Conservation (phyloP, 2,888 invertebrate species). For the Tineola bisselliella region DNA sequence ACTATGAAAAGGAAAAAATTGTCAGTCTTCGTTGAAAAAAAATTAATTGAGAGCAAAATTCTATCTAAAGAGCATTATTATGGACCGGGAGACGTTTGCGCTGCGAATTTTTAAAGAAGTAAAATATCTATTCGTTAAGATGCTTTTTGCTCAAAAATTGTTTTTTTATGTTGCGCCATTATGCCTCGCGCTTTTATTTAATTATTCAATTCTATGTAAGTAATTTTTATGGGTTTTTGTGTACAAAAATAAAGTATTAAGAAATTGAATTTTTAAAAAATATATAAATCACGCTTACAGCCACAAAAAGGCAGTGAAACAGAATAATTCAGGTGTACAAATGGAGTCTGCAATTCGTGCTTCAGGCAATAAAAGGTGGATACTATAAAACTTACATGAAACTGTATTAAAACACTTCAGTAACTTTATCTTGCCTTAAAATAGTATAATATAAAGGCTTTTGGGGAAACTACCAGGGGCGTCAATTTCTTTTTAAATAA, state of each 20-base stretch:
- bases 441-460: neutral
- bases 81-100: neutral
- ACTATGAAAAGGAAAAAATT: neutral
- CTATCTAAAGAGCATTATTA: neutral
- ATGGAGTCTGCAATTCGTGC: slow-evolving; percentile 5
- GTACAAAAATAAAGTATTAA: neutral
- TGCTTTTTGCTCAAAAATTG: neutral
- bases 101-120: neutral
- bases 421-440: neutral
- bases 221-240: too few relatives aligned
- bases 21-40: neutral
- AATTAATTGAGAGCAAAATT: neutral
- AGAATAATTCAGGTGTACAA: slow-evolving; percentile 4
- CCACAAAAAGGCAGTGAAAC: slow-evolving; percentile 1
- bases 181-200: too few relatives aligned
- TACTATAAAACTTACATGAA: neutral
- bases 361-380: neutral
- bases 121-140: neutral
- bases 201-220: too few relatives aligned
- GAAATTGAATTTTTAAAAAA: neutral
- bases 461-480: too few relatives aligned
- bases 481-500: too few relatives aligned
- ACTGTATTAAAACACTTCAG: neutral
- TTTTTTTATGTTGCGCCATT: too few relatives aligned
- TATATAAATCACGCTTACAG: neutral